Conservation (phyloP, 30 jellyfish, hydroid and myxozoan genomes). For the Turritopsis rubra region DNA sequence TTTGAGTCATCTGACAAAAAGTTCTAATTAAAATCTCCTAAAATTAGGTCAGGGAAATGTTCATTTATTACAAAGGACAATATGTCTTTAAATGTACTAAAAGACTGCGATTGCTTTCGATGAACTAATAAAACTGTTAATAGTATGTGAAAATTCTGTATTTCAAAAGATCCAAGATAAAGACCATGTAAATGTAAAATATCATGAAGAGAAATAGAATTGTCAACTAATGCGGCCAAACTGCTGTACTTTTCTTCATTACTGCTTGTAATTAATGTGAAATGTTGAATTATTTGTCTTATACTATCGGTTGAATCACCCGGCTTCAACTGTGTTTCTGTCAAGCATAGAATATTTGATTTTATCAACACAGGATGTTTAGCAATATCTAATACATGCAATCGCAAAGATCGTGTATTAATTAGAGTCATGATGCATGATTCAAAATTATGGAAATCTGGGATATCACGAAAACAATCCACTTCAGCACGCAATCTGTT, state of each 20-base stretch:
- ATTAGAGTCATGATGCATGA: background rate
- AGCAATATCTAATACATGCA: background rate
- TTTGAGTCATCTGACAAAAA: too few species aligned
- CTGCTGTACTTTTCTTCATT: background rate
- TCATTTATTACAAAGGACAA: background rate
- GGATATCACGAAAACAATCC: background rate
- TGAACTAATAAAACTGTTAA: too few species aligned
- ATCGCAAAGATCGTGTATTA: background rate
- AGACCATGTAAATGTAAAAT: background rate
- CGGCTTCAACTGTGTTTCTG: background rate
- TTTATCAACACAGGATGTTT: background rate
- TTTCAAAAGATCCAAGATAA: background rate
- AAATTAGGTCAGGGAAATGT: background rate
- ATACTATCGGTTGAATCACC: background rate
- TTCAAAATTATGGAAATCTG: background rate
- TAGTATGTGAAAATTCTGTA: background rate
- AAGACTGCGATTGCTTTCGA: background rate
- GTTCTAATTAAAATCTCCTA: background rate
- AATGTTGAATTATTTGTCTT: background rate
- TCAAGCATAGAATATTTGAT: background rate
- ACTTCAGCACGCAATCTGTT: background rate
- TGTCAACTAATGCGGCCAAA: background rate
- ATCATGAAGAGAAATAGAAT: background rate
- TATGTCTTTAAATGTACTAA: background rate
- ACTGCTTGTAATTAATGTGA: background rate